Evolutionary conservation across 2,113 vertebrate species (phyloP).

Genomic region (Tetrax tetrax): DNA sequence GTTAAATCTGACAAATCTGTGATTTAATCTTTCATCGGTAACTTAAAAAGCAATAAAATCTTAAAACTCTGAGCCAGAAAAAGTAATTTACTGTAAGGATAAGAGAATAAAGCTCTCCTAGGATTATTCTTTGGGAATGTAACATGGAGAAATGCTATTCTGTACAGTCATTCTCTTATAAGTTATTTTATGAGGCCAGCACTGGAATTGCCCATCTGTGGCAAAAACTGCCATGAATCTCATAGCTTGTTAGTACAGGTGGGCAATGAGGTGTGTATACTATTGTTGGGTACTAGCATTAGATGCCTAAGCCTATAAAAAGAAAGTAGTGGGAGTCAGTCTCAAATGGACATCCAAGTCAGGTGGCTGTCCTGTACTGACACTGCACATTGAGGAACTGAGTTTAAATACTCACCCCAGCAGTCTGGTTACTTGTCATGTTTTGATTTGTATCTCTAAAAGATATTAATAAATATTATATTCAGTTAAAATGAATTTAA

Average conservation of each 20-base stretch:
- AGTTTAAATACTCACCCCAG: neutral
- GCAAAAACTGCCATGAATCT: neutral
- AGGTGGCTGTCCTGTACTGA: neutral
- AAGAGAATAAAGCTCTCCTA: conserved; percentile 39
- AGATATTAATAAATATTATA: neutral
- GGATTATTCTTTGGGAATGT: conserved; percentile 6
- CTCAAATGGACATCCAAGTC: neutral
- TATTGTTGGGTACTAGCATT: neutral
- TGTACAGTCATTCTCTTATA: neutral
- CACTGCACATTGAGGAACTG: neutral
- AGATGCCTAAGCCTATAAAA: neutral
- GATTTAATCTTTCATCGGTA: conserved; percentile 2
- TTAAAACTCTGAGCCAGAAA: conserved; percentile 8
- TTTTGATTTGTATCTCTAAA: neutral
- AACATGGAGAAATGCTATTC: neutral
- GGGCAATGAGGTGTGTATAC: neutral
- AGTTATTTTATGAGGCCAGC: neutral
- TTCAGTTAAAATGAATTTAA: neutral
- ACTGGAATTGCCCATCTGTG: neutral
- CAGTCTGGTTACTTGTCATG: neutral
- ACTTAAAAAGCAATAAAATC: conserved; percentile 44
- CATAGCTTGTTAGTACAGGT: neutral
- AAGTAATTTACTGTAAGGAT: conserved; percentile 37
- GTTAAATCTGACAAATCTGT: conserved; percentile 48
- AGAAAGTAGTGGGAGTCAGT: neutral